These are phyloP conservation scores for Leuciscus waleckii DNA, from an alignment of 2,797 vertebrate genomes.

Conservation along the genomic window DNA sequence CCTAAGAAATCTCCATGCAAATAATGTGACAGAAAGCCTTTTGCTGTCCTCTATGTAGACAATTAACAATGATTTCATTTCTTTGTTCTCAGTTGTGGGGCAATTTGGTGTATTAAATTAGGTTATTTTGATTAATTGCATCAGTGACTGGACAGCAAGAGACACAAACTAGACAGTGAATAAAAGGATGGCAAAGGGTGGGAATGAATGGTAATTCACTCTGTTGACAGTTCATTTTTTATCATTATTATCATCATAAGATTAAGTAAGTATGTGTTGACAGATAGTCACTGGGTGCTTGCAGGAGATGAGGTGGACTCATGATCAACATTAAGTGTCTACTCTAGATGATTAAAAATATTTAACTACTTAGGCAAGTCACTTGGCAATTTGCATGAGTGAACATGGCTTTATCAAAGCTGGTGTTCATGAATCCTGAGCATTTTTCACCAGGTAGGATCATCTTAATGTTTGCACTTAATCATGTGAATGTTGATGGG, in stretches of 20 bases:
- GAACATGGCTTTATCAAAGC: background rate
- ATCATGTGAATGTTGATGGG: constrained; percentile 59
- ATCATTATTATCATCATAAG: constrained; percentile 32
- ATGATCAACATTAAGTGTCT: background rate
- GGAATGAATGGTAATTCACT: constrained; percentile 8
- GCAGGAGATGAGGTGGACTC: background rate
- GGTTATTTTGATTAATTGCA: constrained; percentile 57
- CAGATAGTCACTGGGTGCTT: constrained; percentile 2
- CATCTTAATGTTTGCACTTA: constrained; percentile 58
- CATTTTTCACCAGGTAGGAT: constrained; percentile 16
- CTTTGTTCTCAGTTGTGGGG: background rate
- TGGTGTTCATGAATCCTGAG: constrained; percentile 25
- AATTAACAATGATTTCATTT: background rate
- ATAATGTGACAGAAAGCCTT: background rate
- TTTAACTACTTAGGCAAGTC: background rate
- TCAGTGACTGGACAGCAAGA: constrained; percentile 62
- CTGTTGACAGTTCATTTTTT: background rate
- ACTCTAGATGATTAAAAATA: constrained; percentile 3
- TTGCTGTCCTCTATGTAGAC: background rate
- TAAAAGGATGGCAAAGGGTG: constrained; percentile 32
- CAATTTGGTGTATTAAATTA: constrained; percentile 32
- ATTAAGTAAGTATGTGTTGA: constrained; percentile 25
- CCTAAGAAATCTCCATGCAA: background rate
- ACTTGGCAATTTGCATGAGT: constrained; percentile 5
- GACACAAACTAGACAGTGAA: constrained; percentile 46